Evolutionary conservation across 2,888 invertebrate species (phyloP).

Genomic region (Eupithecia exiguata): DNA sequence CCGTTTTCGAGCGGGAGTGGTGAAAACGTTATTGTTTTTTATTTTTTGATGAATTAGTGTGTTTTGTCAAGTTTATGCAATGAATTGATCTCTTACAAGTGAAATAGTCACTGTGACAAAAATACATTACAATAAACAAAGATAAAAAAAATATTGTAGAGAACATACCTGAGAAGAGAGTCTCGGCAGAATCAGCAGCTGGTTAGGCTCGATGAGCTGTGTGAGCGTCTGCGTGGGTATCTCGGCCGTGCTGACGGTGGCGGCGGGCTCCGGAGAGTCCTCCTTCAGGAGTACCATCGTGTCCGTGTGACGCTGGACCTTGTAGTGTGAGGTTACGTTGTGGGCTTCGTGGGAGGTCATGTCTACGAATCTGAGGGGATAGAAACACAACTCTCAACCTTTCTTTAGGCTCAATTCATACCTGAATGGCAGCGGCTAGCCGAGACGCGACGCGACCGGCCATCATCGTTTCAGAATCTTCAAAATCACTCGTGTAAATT

Average conservation of each 20-base stretch:
- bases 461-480: no score
- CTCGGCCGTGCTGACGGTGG: slow-evolving; percentile 94
- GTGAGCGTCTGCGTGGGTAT: slow-evolving; percentile 94
- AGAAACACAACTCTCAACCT: not conserved
- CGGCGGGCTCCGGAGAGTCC: slow-evolving; percentile 90
- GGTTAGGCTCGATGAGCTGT: slow-evolving; percentile 94
- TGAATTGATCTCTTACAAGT: no score
- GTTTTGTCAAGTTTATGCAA: no score
- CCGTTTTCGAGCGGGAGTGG: no score
- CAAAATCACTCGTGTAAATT: no score
- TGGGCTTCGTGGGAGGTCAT: slow-evolving; percentile 85
- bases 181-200: slow-evolving; percentile 93
- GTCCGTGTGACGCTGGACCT: slow-evolving; percentile 85
- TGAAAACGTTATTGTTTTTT: no score
- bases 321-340: slow-evolving; percentile 87
- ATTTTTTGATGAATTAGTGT: no score
- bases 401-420: not conserved
- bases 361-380: slow-evolving; percentile 86
- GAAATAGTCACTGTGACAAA: not conserved
- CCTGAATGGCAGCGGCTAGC: no score
- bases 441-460: no score
- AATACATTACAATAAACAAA: not conserved
- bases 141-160: not conserved
- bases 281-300: slow-evolving; percentile 95
- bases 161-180: slow-evolving; percentile 92